Conservation (phyloP, 2,888 invertebrate genomes). For the Micoletzkya japonica region DNA sequence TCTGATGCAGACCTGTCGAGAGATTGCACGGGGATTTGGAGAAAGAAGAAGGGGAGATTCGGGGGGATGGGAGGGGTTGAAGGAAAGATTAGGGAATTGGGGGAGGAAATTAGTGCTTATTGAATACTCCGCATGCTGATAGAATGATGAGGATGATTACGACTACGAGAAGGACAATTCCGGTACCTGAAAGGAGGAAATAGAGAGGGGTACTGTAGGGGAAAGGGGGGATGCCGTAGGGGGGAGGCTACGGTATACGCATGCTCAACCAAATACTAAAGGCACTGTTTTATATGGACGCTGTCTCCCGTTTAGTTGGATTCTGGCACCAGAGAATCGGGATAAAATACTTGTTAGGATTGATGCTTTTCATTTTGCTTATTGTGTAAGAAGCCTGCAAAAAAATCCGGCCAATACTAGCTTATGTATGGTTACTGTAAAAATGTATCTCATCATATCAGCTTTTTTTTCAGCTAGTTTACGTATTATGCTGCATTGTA, state of each 20-base stretch:
- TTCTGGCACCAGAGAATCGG: background rate
- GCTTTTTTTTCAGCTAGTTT: no score
- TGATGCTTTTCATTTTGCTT: background rate
- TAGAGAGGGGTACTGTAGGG: background rate
- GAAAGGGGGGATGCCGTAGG: no score
- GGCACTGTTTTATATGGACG: no score
- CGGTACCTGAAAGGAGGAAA: background rate
- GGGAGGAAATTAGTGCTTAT: conserved; percentile 18
- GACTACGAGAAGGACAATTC: conserved; percentile 29
- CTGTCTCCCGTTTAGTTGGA: no score
- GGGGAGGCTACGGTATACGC: no score
- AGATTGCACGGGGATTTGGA: no score
- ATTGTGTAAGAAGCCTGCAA: background rate
- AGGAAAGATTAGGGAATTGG: background rate
- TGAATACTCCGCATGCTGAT: conserved; percentile 35
- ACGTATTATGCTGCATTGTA: no score
- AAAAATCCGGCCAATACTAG: no score
- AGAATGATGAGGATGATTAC: conserved; percentile 38
- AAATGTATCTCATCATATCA: no score
- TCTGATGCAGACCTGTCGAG: background rate
- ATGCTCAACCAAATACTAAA: no score
- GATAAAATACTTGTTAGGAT: background rate
- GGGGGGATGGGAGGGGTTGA: conserved; percentile 1
- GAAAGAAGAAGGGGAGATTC: background rate
- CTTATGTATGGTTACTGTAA: no score